A percentile compares a stretch with the other conserved stretches of the same genome.
These are phyloP conservation scores for Zootermopsis nevadensis DNA, from an alignment of 2,888 invertebrate genomes.

Conservation along the genomic window DNA sequence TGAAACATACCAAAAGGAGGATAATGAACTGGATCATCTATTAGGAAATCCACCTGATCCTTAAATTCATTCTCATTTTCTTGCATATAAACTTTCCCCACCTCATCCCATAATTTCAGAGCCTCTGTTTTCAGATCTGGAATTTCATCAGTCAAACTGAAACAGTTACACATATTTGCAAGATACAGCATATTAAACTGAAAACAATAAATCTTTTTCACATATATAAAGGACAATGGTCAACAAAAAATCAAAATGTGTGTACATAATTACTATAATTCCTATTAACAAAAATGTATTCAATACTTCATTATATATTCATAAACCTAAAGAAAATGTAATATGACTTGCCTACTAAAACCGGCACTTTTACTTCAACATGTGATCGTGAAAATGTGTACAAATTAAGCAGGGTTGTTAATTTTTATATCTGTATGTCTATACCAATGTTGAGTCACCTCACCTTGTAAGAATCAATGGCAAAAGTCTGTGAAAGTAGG, in stretches of 20 bases:
- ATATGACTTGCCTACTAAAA: no score
- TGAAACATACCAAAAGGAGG: constrained; percentile 69
- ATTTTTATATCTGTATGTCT: no score
- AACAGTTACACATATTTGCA: constrained; percentile 52
- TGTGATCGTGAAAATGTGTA: no score
- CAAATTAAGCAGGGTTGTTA: no score
- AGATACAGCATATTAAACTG: background rate
- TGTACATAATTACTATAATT: no score
- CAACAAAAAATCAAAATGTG: no score
- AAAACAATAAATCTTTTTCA: no score
- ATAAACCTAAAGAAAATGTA: no score
- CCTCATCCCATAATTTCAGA: constrained; percentile 73
- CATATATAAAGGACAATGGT: no score
- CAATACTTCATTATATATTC: no score
- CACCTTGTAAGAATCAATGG: constrained; percentile 87
- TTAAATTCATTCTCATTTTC: constrained; percentile 92
- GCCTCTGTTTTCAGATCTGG: constrained; percentile 76
- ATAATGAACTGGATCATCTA: constrained; percentile 76
- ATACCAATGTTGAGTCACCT: constrained; percentile 35
- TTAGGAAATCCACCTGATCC: constrained; percentile 82
- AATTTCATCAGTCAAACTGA: constrained; percentile 82
- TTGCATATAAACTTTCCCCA: constrained; percentile 81
- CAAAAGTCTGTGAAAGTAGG: constrained; percentile 86
- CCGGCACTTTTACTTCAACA: no score
- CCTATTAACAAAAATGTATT: no score